These are phyloP conservation scores for Homarus americanus DNA, from an alignment of 1,140 invertebrate species.

Conservation along the genomic window DNA sequence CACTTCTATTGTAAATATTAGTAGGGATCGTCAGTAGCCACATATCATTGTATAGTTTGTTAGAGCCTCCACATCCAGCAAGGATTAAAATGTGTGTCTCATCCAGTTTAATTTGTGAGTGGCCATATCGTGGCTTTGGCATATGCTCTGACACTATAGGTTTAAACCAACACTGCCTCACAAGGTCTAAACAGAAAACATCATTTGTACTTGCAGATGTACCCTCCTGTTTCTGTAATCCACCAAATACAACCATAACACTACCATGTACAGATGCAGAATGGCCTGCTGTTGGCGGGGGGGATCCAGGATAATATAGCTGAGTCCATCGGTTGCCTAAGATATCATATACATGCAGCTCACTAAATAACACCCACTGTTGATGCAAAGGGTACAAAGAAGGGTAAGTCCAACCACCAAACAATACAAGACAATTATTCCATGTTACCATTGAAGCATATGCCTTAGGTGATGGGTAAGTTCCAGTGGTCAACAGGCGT, in stretches of 20 bases:
- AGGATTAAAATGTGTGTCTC: conserved; percentile 77
- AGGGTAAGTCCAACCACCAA: conserved; percentile 97
- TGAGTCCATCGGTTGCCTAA: conserved; percentile 89
- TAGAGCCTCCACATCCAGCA: conserved; percentile 84
- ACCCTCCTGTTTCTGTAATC: conserved; percentile 80
- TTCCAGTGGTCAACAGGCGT: conserved; percentile 88
- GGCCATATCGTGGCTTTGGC: conserved; percentile 91
- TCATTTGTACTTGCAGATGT: conserved; percentile 84
- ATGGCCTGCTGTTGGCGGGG: conserved; percentile 91
- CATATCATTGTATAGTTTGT: conserved; percentile 84
- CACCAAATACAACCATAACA: conserved; percentile 95
- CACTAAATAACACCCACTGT: conserved; percentile 91
- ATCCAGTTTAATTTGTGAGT: conserved; percentile 87
- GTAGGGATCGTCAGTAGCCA: conserved; percentile 81
- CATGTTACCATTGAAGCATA: conserved; percentile 94
- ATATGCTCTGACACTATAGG: conserved; percentile 82
- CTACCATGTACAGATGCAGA: conserved; percentile 93
- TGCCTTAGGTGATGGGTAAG: conserved; percentile 97
- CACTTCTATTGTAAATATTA: conserved; percentile 80
- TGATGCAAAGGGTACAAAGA: conserved; percentile 94
- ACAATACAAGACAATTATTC: conserved; percentile 90
- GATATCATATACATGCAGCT: conserved; percentile 94
- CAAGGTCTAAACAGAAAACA: conserved; percentile 92
- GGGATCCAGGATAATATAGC: conserved; percentile 76
- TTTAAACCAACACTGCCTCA: conserved; percentile 85